Evolutionary conservation across 1,140 invertebrate species (phyloP), one percentile per base, ranked within the genome.

Genomic region (Camponotus floridanus): DNA sequence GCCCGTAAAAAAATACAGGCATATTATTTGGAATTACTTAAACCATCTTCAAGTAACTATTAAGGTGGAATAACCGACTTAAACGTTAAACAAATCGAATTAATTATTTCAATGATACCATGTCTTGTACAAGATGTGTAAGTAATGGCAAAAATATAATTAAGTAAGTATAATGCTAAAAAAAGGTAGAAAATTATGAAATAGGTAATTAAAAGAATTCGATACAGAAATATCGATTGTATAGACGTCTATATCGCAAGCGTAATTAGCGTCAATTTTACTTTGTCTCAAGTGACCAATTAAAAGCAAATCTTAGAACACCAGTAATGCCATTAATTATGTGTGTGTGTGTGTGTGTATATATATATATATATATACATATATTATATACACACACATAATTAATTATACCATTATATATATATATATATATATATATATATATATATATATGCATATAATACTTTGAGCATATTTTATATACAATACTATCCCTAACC

Each of bases 1-100:
- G 21, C 6, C 0, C 33, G 15, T 3, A 36, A 59, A 81, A 73
- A 81, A 73, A 45, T 9, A 18, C 21, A 45, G 51, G 1, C 11
- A 51, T 71, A 55, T 31, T 64, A 71, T 59, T 61, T 33, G 26
- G n/a, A 26, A 71, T 80, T 80, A 71, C 39, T 57, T 31, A 81
- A 71, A 71, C 33, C 8, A 31, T 15, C 51, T 42, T 71, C n/a
- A 57, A 81, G 4, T 68, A 45, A 13, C 11, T 26, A 31, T 70
- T 51, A 31, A 42, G 13, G 31, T 76, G 39, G 18, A 18, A 64
- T 33, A 78, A 78, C 18, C 31, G 42, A 51, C 8, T 67, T 64
- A 36, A 18, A 45, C 39, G 21, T 51, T 21, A 61, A 9, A 26
- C 11, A 21, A 42, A 78, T 51, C 6, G 11, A 36, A 65, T 45